These are phyloP conservation scores for Idris sp. DNA, from an alignment of 1,140 invertebrate genomes.

Conservation along the genomic window DNA sequence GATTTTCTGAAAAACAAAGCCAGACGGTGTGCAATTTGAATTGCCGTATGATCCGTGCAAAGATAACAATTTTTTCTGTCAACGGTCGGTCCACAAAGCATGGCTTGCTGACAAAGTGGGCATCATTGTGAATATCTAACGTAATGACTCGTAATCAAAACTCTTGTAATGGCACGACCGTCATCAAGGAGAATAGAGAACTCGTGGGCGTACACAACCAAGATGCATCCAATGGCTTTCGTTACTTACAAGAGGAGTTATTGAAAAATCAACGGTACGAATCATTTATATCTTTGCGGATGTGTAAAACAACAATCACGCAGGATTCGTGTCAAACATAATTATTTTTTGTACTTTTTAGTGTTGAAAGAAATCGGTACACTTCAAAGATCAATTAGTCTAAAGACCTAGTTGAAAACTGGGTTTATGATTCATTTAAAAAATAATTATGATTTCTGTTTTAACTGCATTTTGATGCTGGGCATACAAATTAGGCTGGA, in stretches of 20 bases:
- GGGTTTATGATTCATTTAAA: constrained; percentile 34
- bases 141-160: constrained; percentile 74
- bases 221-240: constrained; percentile 35
- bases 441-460: constrained; percentile 18
- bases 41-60: constrained; percentile 4
- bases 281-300: constrained; percentile 13
- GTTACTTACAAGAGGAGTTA: constrained; percentile 25
- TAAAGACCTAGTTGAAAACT: too few relatives aligned
- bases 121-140: constrained; percentile 65
- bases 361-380: too few relatives aligned
- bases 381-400: too few relatives aligned
- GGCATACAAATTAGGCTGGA: constrained; percentile 11
- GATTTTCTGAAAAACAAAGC: constrained; percentile 7
- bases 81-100: constrained; percentile 48
- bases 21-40: constrained; percentile 11
- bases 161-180: constrained; percentile 73
- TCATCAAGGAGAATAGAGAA: constrained; percentile 70
- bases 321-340: too few relatives aligned
- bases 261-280: constrained; percentile 35
- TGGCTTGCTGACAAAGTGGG: constrained; percentile 70
- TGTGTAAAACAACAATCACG: constrained; percentile 10
- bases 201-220: constrained; percentile 66
- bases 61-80: constrained; percentile 34
- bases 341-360: too few relatives aligned
- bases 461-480: constrained; percentile 1